Percentiles rank a stretch among this genome's conserved stretches.
phyloP scores from a whole-genome alignment of 2,113 vertebrate species.

The Neodon shergylaensis region DNA sequence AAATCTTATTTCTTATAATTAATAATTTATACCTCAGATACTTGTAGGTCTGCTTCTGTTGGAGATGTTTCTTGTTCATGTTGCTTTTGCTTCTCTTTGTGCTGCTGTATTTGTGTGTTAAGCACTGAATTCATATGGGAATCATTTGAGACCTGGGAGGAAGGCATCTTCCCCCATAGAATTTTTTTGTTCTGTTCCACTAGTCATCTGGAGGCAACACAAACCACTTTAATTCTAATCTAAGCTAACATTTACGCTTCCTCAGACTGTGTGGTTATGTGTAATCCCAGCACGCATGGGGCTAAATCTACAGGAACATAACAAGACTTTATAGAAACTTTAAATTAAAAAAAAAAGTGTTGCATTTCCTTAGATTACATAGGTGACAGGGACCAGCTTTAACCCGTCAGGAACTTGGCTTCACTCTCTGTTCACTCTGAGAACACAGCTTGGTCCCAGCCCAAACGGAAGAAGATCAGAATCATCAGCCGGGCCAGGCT shows the following conservation, averaged over 20 bases:
- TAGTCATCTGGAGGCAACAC: neutral
- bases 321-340: neutral
- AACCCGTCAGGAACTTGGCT: neutral
- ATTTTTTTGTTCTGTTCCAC: neutral
- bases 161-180: neutral
- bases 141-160: neutral
- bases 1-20: neutral
- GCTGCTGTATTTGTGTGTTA: neutral
- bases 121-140: too few species aligned
- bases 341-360: neutral
- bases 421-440: neutral
- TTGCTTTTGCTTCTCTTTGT: neutral
- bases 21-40: neutral
- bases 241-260: neutral
- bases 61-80: neutral
- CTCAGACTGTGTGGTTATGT: neutral
- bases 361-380: neutral
- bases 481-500: neutral
- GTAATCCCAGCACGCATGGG: neutral
- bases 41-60: neutral
- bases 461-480: neutral
- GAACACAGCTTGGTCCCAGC: neutral
- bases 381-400: neutral
- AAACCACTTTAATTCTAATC: neutral
- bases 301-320: neutral